Evolutionary conservation across 1,140 invertebrate genomes (phyloP).

Genomic region (Oppia nitens): DNA sequence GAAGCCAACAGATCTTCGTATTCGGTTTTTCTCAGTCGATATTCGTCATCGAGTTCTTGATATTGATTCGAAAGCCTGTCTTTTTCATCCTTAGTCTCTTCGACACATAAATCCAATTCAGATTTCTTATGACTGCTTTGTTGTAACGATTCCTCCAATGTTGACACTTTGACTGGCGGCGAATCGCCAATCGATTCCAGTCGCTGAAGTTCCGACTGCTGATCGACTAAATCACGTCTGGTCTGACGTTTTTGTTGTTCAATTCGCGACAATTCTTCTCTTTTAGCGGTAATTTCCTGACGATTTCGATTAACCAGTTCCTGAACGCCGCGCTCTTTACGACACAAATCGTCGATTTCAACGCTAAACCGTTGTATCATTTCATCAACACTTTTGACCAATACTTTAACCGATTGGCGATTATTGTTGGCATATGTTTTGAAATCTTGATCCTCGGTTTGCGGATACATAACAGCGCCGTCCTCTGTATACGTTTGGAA

Average conservation of each 20-base stretch:
- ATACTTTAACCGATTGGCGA: not conserved
- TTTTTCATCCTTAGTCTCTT: not conserved
- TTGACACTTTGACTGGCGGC: conserved; percentile 1
- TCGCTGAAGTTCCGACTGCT: not conserved
- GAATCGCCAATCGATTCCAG: not conserved
- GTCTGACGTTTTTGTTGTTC: not conserved
- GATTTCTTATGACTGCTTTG: conserved; percentile 1
- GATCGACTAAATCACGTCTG: not conserved
- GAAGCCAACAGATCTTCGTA: not conserved
- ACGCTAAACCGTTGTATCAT: not conserved
- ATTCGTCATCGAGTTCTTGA: not conserved
- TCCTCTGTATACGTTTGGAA: conserved; percentile 20
- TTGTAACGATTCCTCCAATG: conserved; percentile 5
- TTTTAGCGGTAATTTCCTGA: not conserved
- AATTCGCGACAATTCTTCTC: not conserved
- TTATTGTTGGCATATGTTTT: conserved; percentile 1
- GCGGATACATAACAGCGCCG: conserved; percentile 15
- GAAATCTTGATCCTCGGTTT: conserved; percentile 4
- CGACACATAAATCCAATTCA: not conserved
- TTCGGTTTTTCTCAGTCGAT: not conserved
- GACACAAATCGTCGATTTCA: not conserved
- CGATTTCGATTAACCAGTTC: not conserved
- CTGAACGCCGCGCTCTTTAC: not conserved
- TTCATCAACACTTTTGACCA: not conserved
- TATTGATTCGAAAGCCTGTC: not conserved